These are phyloP conservation scores for Brachionus sp. DNA, from an alignment of 1,140 invertebrate species.

Conservation along the genomic window DNA sequence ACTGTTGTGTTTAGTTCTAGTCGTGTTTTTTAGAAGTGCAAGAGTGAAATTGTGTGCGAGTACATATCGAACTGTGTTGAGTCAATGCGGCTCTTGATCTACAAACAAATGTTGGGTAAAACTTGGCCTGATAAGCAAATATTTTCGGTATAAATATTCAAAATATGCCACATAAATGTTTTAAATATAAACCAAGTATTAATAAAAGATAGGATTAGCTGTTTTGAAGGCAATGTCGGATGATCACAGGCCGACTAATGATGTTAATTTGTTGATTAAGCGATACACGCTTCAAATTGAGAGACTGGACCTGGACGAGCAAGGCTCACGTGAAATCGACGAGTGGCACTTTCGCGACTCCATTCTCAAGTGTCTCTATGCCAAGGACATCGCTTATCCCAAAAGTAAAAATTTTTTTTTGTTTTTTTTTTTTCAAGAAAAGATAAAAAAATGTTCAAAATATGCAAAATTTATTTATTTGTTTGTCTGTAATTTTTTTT, in stretches of 20 bases:
- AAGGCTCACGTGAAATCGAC: neutral
- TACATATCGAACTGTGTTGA: constrained; percentile 40
- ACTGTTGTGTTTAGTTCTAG: too few species aligned
- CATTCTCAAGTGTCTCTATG: constrained; percentile 14
- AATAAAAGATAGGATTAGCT: constrained; percentile 25
- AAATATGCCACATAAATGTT: neutral
- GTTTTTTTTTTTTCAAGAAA: neutral
- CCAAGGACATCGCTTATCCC: neutral
- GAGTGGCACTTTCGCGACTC: constrained; percentile 39
- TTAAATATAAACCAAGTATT: neutral
- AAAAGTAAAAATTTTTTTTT: neutral
- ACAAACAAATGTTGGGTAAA: neutral
- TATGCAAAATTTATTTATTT: too few species aligned
- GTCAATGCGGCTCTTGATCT: neutral
- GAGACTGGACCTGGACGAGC: neutral
- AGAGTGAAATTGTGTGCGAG: constrained; percentile 40
- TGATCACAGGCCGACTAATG: neutral
- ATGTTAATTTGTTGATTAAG: constrained; percentile 11
- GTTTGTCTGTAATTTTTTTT: too few species aligned
- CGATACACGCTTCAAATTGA: constrained; percentile 29
- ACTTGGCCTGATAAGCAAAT: neutral
- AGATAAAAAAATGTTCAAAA: too few species aligned
- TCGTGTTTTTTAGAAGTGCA: constrained; percentile 11
- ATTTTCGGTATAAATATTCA: constrained; percentile 1
- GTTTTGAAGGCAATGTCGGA: neutral